Conservation (phyloP, 1,140 invertebrate genomes). For the Oryctes rhinoceros region DNA sequence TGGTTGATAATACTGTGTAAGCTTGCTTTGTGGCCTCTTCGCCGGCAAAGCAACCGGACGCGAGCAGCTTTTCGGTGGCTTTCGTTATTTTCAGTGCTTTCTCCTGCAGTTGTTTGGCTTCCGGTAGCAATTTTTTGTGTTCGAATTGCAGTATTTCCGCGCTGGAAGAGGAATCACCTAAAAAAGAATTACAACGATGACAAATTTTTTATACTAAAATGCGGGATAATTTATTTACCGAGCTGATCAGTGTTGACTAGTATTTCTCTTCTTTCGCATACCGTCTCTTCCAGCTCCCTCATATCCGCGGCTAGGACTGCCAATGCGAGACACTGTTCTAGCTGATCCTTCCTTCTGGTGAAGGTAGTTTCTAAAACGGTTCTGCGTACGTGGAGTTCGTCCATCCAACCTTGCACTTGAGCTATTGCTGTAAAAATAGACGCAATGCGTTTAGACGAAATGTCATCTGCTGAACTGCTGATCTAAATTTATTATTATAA, state of each 20-base stretch:
- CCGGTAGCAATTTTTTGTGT: slow-evolving; percentile 74
- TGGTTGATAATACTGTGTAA: slow-evolving; percentile 75
- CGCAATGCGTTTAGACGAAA: slow-evolving; percentile 38
- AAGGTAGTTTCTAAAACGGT: slow-evolving; percentile 78
- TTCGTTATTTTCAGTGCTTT: slow-evolving; percentile 78
- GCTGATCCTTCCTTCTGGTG: slow-evolving; percentile 71
- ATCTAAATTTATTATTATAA: slow-evolving; percentile 8
- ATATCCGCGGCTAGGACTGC: slow-evolving; percentile 78
- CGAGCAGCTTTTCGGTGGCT: slow-evolving; percentile 79
- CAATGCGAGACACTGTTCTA: slow-evolving; percentile 82
- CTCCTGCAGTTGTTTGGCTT: slow-evolving; percentile 81
- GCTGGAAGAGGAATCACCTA: slow-evolving; percentile 74
- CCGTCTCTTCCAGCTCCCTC: slow-evolving; percentile 70
- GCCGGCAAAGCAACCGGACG: slow-evolving; percentile 73
- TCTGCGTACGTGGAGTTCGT: slow-evolving; percentile 79
- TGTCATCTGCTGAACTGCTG: slow-evolving; percentile 5
- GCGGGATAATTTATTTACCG: slow-evolving; percentile 52
- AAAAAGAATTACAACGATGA: slow-evolving; percentile 17
- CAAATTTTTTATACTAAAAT: not conserved
- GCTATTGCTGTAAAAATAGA: slow-evolving; percentile 65
- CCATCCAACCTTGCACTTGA: slow-evolving; percentile 79
- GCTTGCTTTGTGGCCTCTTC: slow-evolving; percentile 77
- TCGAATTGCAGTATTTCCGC: slow-evolving; percentile 75
- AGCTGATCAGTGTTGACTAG: slow-evolving; percentile 65
- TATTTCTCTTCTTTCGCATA: slow-evolving; percentile 64